These are phyloP conservation scores for Aphis gossypii DNA, from an alignment of 1,140 invertebrate species.

Conservation along the genomic window DNA sequence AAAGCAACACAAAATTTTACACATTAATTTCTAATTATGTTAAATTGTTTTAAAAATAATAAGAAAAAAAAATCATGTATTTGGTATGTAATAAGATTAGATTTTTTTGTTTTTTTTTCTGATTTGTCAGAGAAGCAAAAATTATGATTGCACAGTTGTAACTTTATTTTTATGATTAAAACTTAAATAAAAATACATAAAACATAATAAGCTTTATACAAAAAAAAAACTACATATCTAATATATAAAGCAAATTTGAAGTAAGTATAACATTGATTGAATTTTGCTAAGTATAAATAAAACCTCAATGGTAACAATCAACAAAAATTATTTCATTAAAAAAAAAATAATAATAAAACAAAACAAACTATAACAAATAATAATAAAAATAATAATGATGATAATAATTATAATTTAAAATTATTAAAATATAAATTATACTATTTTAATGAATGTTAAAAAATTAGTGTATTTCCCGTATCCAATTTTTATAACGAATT, in stretches of 20 bases:
- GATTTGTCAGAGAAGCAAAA: background rate
- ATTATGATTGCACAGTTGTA: background rate
- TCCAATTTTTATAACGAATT: background rate
- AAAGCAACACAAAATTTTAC: too few relatives aligned
- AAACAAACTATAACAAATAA: background rate
- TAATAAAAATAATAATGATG: background rate
- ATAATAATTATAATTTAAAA: background rate
- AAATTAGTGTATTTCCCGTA: background rate
- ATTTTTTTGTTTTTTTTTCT: background rate
- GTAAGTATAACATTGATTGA: background rate
- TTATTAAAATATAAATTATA: background rate
- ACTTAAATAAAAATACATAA: background rate
- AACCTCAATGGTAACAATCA: slow-evolving; percentile 11
- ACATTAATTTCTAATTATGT: background rate
- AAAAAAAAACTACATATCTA: background rate
- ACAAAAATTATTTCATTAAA: background rate
- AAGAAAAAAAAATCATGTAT: background rate
- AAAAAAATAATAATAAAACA: background rate
- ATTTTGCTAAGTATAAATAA: slow-evolving; percentile 1
- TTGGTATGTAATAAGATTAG: background rate
- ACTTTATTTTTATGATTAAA: background rate
- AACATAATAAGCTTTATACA: background rate
- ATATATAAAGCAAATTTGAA: slow-evolving; percentile 3
- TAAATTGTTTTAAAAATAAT: background rate
- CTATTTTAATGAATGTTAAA: background rate